Base-by-base conservation (phyloP, 2,888 invertebrate species). In the Baccha elongata region DNA sequence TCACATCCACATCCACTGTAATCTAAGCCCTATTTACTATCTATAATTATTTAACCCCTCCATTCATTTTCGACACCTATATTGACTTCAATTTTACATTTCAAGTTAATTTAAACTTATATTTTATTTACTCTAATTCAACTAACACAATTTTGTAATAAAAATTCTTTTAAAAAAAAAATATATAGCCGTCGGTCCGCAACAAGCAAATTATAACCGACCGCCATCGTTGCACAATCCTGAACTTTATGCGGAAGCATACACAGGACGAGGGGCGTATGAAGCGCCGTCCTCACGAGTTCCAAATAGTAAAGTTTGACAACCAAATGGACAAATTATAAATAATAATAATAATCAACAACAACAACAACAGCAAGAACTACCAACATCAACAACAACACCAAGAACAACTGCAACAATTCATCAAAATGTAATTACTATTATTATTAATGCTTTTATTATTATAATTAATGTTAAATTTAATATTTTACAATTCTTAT, bases 161-260 rank as follows among this genome's bases (percentile, higher is more conserved):
- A n/a, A n/a, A 3, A 6, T 32, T 32, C 4, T 32, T 3, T 32
- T 32, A 2, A 32, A 32, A 32, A 4, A 32, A 32, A 32, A 32
- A 32, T n/a, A n/a, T n/a, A n/a, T 72, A 91, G 91, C 87, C 90
- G 90, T 87, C 90, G 90, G 87, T 86, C 89, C 87, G 89, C 91
- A 87, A 89, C 91, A 88, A 91, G 91, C 87, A 91, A 91, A 88
- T 88, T 91, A 89, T 91, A 91, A 89, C 88, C 88, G 90, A 85
- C 89, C 91, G 87, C 88, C 89, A 85, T 90, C 90, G 85, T 85
- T 89, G 87, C 90, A 90, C 85, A 89, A 88, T 87, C 87, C 87
- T 53, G 88, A 87, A 64, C 84, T 87, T 60, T 91, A 90, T 87
- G 89, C 91, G 65, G 91, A 91, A 85, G 91, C 91, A 69, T 91